Base-by-base conservation (phyloP, 2,888 invertebrate species). In the Aleiodes leptofemur region DNA sequence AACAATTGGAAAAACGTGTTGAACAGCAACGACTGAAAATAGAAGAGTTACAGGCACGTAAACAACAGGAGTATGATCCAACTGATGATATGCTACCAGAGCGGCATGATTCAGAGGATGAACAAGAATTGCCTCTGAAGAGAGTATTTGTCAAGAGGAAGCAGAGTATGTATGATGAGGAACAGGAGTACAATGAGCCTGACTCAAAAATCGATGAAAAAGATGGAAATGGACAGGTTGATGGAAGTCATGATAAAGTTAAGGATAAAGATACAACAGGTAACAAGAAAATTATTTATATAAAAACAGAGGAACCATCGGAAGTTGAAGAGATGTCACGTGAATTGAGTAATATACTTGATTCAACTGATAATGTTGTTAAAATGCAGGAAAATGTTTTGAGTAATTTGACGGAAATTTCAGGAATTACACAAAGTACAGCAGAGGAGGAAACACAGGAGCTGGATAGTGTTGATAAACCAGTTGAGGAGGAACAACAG, bases 131-230 rank as follows among this genome's bases (percentile, higher is more conserved):
- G 29, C 89, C 93, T 11, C 85, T 93, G 14, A 93, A 93, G 80
- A 91, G 92, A 68, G 93, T 93, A 57, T 89, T 93, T 72, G 92
- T 92, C 72, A 93, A 93, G 80, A 88, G 92, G 51, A 91, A 92
- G 83, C 90, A 92, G 86, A 88, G 89, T 50, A 87, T 89, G 74
- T 89, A 89, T 43, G 89, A 89, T 38, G 89, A 89, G 72, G 89
- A 87, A 59, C 85, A 86, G 16, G 89, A 88, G 43, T 89, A 89
- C 56, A 83, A 84, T 48, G 89, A 89, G n/a, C 81, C 78, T 23
- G 82, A 81, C 4, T 66, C 57, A 0, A 73, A 79, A 61, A 53
- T 76, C 13, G 34, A 73, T 9, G 43, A 14, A 1, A 73, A 75
- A 79, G 34, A 79, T 80, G 29, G 82, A 81, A 53, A 7, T 68